phyloP scores from a whole-genome alignment of 2,797 vertebrate species.

The Enteromius viviparus region DNA sequence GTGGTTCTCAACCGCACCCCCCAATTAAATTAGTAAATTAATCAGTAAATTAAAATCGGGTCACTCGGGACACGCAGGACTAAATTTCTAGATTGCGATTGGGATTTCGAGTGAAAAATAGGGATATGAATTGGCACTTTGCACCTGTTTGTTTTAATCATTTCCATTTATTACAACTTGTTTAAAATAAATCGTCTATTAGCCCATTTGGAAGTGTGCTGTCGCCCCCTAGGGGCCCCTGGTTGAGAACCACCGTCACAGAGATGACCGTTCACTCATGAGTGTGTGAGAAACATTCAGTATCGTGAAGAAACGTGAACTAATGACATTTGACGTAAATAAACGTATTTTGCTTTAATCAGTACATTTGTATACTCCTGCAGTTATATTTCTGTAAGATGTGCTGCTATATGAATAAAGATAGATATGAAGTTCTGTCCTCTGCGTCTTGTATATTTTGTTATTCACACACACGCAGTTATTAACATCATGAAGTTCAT shows the following conservation, averaged over 20 bases:
- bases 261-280: conserved; percentile 72
- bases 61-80: too few species aligned
- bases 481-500: too few species aligned
- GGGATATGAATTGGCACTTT: not conserved
- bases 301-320: conserved; percentile 77
- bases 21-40: too few species aligned
- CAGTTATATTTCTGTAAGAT: conserved; percentile 82
- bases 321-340: conserved; percentile 67
- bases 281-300: conserved; percentile 37
- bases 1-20: not conserved
- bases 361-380: conserved; percentile 84
- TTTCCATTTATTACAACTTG: not conserved
- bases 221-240: conserved; percentile 7
- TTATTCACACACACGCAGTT: not conserved
- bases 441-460: conserved; percentile 1
- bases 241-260: conserved; percentile 8
- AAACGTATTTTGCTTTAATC: conserved; percentile 83
- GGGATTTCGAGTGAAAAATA: not conserved
- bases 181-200: not conserved
- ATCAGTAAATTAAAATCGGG: not conserved
- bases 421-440: conserved; percentile 57
- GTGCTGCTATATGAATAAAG: conserved; percentile 66
- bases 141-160: not conserved
- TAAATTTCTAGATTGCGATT: too few species aligned
- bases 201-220: not conserved